A percentile compares a stretch with the other conserved stretches of the same genome.
Evolutionary conservation across 2,888 invertebrate species (phyloP).

Genomic region (Scaptodrosophila latifasciaeformis): DNA sequence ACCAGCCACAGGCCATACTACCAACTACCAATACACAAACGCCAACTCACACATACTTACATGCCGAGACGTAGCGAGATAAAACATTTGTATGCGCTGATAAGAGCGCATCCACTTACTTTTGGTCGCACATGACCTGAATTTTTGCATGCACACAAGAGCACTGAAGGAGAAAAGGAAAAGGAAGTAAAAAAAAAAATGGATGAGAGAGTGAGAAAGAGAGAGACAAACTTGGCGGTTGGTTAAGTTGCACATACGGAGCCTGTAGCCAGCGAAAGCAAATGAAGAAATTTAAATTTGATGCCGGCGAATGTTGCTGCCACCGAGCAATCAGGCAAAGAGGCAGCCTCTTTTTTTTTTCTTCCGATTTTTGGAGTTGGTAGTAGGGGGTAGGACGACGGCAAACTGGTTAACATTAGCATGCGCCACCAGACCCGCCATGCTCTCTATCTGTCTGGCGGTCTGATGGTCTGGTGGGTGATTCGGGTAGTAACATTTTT

Average conservation of each 20-base stretch:
- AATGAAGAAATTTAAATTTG: slow-evolving; percentile 65
- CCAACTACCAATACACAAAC: slow-evolving; percentile 12
- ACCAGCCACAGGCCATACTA: neutral
- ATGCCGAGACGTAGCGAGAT: slow-evolving; percentile 36
- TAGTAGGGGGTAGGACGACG: no score
- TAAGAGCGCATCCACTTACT: slow-evolving; percentile 67
- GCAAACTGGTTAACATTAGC: slow-evolving; percentile 29
- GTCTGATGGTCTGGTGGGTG: slow-evolving; percentile 24
- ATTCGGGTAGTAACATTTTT: slow-evolving; percentile 17
- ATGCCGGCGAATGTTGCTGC: slow-evolving; percentile 19
- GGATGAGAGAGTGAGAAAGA: neutral
- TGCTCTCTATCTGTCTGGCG: slow-evolving; percentile 19
- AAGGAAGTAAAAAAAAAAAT: neutral
- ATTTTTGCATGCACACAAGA: slow-evolving; percentile 39
- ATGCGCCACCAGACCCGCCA: slow-evolving; percentile 29
- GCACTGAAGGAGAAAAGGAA: neutral
- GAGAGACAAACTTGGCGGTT: slow-evolving; percentile 1
- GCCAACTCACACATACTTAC: neutral
- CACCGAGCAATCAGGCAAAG: slow-evolving; percentile 35
- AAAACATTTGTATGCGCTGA: slow-evolving; percentile 66
- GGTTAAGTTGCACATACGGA: neutral
- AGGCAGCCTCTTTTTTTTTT: slow-evolving; percentile 10
- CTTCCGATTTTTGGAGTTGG: neutral
- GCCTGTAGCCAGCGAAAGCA: slow-evolving; percentile 21
- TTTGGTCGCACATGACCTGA: slow-evolving; percentile 66